phyloP scores from a whole-genome alignment of 2,113 vertebrate species.

The Upupa epops region DNA sequence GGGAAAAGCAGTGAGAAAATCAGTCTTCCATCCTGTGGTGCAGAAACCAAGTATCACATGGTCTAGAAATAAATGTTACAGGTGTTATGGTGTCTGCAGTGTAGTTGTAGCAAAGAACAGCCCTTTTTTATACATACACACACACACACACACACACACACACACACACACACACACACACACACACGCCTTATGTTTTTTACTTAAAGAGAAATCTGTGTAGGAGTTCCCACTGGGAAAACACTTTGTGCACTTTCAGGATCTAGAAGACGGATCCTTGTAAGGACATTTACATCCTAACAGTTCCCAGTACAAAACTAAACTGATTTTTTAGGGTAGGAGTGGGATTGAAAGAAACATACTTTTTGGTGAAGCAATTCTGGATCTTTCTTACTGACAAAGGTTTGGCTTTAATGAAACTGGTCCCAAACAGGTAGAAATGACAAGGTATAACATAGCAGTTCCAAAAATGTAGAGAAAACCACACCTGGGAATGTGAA shows the following conservation, averaged over 20 bases:
- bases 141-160: no score
- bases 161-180: no score
- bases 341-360: background rate
- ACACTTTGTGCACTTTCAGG: background rate
- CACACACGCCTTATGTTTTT: background rate
- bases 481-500: background rate
- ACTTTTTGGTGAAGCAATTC: background rate
- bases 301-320: background rate
- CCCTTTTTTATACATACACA: no score
- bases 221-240: background rate
- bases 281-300: background rate
- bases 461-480: background rate
- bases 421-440: background rate
- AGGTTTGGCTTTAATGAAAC: background rate
- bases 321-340: background rate
- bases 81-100: constrained; percentile 18
- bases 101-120: background rate
- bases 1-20: constrained; percentile 31
- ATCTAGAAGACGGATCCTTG: background rate
- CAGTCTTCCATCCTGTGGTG: constrained; percentile 40
- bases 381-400: background rate
- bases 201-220: background rate
- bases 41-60: constrained; percentile 41
- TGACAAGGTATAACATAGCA: background rate
- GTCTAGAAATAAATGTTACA: constrained; percentile 55